A percentile compares a stretch with the other conserved stretches of the same genome.
These are phyloP conservation scores for Istiophorus platypterus DNA, from an alignment of 2,113 vertebrate species.

Conservation along the genomic window DNA sequence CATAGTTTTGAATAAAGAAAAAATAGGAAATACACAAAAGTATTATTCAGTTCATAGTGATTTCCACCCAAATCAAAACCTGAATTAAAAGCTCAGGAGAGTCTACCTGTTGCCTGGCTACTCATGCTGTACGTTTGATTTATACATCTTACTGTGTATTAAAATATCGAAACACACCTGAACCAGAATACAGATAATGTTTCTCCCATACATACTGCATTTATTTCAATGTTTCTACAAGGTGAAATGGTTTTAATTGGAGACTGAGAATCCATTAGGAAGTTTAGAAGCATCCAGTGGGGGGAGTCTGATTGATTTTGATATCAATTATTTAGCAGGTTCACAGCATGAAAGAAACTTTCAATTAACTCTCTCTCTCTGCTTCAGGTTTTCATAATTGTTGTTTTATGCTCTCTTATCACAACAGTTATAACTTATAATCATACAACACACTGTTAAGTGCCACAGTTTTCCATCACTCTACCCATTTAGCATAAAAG, in stretches of 20 bases:
- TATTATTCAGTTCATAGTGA: slow-evolving; percentile 27
- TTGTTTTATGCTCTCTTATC: slow-evolving; percentile 44
- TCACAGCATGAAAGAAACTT: slow-evolving; percentile 25
- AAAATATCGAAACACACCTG: not conserved
- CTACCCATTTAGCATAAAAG: slow-evolving; percentile 24
- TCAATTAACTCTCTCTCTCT: slow-evolving; percentile 9
- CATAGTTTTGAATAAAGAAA: slow-evolving; percentile 43
- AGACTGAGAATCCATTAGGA: not conserved
- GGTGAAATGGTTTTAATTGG: not conserved
- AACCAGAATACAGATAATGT: not conserved
- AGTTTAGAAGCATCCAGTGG: not conserved
- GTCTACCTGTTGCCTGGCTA: slow-evolving; percentile 3
- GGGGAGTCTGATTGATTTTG: slow-evolving; percentile 2
- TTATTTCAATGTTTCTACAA: slow-evolving; percentile 7
- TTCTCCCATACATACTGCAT: not conserved
- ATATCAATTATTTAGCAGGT: slow-evolving; percentile 41
- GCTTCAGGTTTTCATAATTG: slow-evolving; percentile 25
- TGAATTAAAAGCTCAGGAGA: slow-evolving; percentile 14
- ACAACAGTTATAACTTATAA: slow-evolving; percentile 17
- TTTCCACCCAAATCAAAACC: slow-evolving; percentile 36
- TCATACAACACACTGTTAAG: slow-evolving; percentile 24
- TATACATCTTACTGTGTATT: not conserved
- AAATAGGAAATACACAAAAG: slow-evolving; percentile 27
- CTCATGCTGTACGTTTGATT: not conserved
- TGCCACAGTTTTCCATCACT: slow-evolving; percentile 20